Evolutionary conservation across 2,797 vertebrate genomes (phyloP).

Genomic region (Sebastes itinus): DNA sequence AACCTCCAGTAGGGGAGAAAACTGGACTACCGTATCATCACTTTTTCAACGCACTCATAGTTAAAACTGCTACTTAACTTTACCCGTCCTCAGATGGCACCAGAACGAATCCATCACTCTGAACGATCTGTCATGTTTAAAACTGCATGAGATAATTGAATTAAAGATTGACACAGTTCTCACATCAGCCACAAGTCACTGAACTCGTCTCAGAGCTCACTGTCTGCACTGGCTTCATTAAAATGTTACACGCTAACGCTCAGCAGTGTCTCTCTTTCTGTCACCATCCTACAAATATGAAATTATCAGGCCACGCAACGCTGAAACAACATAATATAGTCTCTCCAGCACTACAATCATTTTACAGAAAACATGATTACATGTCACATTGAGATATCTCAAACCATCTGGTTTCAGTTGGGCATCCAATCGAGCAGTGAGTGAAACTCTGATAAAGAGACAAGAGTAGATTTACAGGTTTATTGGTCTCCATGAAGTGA

Average conservation of each 20-base stretch:
- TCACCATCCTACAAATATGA: not conserved
- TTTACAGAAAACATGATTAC: not conserved
- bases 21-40: not conserved
- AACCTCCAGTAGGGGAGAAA: not conserved
- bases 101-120: not conserved
- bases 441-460: not conserved
- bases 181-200: conserved; percentile 14
- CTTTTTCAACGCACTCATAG: not conserved
- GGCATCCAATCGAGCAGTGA: not conserved
- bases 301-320: not conserved
- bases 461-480: not conserved
- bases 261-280: not conserved
- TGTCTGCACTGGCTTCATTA: conserved; percentile 41
- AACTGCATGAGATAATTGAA: conserved; percentile 36
- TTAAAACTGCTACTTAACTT: not conserved
- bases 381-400: not conserved
- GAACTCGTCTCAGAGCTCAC: not conserved
- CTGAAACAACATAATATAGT: not conserved
- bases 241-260: conserved; percentile 21
- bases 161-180: conserved; percentile 26
- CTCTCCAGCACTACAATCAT: not conserved
- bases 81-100: not conserved
- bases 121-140: conserved; percentile 17
- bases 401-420: not conserved
- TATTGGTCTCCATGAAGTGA: not conserved